Evolutionary conservation across 1,140 invertebrate species (phyloP).

Genomic region (Lucilia sericata): DNA sequence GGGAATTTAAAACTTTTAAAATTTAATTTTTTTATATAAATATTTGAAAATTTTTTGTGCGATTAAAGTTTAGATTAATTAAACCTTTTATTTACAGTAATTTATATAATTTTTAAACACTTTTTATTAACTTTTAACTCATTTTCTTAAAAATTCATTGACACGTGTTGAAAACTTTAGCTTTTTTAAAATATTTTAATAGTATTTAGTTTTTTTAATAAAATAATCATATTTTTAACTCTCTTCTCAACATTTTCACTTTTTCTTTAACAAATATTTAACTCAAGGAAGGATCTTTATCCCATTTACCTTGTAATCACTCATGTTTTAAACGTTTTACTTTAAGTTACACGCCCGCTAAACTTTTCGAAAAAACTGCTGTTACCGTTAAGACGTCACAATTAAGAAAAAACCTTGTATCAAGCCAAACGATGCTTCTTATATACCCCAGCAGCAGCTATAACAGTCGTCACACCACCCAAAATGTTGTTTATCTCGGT

Average conservation of each 20-base stretch:
- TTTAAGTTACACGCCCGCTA: neutral
- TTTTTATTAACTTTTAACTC: no score
- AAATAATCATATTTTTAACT: neutral
- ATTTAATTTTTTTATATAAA: no score
- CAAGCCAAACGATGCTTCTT: neutral
- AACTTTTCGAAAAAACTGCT: neutral
- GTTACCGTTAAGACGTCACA: constrained; percentile 4
- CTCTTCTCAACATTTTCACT: neutral
- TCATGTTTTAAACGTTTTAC: neutral
- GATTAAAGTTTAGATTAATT: no score
- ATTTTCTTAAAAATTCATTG: no score
- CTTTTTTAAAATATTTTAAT: no score
- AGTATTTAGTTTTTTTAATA: neutral
- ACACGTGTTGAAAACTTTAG: no score
- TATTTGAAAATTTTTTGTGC: no score
- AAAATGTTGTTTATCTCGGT: neutral
- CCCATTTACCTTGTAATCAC: constrained; percentile 19
- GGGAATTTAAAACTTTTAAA: no score
- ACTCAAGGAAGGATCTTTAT: neutral
- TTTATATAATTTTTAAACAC: no score
- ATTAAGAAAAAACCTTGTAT: neutral
- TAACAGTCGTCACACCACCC: neutral
- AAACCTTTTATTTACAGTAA: no score
- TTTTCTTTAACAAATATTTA: neutral
- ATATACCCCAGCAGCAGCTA: neutral